Evolutionary conservation across 1,140 invertebrate species (phyloP).

Genomic region (Drosophila fuyamai): DNA sequence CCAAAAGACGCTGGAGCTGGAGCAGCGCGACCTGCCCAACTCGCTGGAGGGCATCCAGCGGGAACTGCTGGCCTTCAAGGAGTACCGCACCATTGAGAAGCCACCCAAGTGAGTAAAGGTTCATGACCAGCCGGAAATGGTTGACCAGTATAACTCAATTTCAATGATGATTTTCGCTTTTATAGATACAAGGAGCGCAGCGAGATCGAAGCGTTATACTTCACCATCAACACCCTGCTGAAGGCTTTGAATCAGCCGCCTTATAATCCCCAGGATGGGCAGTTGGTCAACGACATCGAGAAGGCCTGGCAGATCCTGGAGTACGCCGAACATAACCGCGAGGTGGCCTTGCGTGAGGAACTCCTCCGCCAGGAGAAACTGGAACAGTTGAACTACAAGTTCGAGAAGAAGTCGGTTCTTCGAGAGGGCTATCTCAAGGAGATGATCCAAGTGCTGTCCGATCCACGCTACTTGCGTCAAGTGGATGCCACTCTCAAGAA

Average conservation of each 20-base stretch:
- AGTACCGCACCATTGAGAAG: slow-evolving; percentile 98
- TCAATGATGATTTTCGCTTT: not conserved
- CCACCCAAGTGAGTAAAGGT: slow-evolving; percentile 92
- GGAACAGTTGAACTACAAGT: slow-evolving; percentile 98
- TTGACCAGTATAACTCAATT: too few relatives aligned
- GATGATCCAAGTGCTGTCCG: slow-evolving; percentile 98
- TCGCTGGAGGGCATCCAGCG: slow-evolving; percentile 97
- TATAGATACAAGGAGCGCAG: slow-evolving; percentile 96
- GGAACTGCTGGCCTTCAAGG: slow-evolving; percentile 95
- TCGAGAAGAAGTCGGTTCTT: slow-evolving; percentile 92
- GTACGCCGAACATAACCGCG: slow-evolving; percentile 96
- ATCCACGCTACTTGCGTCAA: slow-evolving; percentile 95
- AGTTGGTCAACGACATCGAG: slow-evolving; percentile 96
- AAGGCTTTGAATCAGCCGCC: slow-evolving; percentile 96
- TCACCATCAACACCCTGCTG: slow-evolving; percentile 97
- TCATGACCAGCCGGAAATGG: slow-evolving; percentile 31
- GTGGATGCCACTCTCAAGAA: slow-evolving; percentile 99
- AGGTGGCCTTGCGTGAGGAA: slow-evolving; percentile 96
- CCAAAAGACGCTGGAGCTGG: slow-evolving; percentile 92
- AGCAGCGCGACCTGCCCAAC: slow-evolving; percentile 97
- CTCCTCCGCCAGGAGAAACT: slow-evolving; percentile 96
- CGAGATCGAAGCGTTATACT: slow-evolving; percentile 98
- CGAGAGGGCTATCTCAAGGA: slow-evolving; percentile 96
- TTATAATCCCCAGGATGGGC: slow-evolving; percentile 96
- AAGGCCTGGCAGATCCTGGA: slow-evolving; percentile 96